Evolutionary conservation across 2,797 vertebrate species (phyloP), one percentile per base, ranked within the genome.

Genomic region (Gadopsis bispinosus): DNA sequence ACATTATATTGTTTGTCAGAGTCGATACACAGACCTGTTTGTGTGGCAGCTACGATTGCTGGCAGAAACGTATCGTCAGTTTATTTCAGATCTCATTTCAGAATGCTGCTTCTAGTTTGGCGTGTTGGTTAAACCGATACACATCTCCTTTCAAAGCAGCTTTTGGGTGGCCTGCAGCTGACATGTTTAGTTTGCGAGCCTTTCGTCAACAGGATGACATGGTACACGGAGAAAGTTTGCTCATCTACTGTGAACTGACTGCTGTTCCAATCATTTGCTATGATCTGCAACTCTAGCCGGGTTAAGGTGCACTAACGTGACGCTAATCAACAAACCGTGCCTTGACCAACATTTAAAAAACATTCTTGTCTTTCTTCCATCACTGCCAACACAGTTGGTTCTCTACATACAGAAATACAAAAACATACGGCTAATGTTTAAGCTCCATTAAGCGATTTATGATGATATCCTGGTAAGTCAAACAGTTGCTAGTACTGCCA

Each of bases 251-350:
- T 59, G 14, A 61, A 43, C 31, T 62, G 20, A 14, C 13, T 73
- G 19, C 35, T 41, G 26, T 17, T 37, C 5, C 2, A 41, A 60
- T n/a, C 39, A 37, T 22, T 17, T 20, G 13, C 19, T 65, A 10
- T 53, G 6, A 43, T 48, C 56, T 75, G 39, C 58, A 35, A 53
- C 33, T 26, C 26, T 69, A 62, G 54, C 39, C 65, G 47, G 56
- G 54, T 83, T 81, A 86, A 89, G 74, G 79, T 89, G 82, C 81
- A 51, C 56, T 29, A 41, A 77, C 68, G 78, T 50, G 6, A 76
- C 43, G 37, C 31, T 22, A 69, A 77, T 66, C 26, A 53, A 62
- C 63, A 73, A 70, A 78, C 26, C 33, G 20, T 55, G 73, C 45
- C 20, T 75, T 41, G 35, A 62, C 55, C 26, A 50, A 69, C 14